A percentile compares a stretch with the other conserved stretches of the same genome.
These are phyloP conservation scores for Tragelaphus strepsiceros DNA, from an alignment of 2,113 vertebrate genomes.

Conservation along the genomic window DNA sequence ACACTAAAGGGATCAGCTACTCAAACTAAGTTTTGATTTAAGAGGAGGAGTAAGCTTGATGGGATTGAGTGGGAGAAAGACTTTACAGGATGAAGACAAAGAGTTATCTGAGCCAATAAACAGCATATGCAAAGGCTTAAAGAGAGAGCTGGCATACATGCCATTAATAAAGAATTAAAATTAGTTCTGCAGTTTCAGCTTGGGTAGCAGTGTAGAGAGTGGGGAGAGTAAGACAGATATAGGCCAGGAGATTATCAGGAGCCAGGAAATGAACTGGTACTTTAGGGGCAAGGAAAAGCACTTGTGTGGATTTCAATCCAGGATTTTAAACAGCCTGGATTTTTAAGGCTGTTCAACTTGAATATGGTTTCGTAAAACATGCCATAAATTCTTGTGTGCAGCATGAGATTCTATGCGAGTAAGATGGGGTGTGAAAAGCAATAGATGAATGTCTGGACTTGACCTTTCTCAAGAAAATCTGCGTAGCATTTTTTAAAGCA, in stretches of 20 bases:
- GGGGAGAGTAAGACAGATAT: not conserved
- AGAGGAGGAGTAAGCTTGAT: not conserved
- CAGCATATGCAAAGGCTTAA: not conserved
- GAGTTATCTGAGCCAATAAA: not conserved
- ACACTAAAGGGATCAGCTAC: not conserved
- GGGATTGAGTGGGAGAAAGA: not conserved
- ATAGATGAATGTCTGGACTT: slow-evolving; percentile 22
- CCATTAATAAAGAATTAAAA: not conserved
- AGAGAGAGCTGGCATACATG: not conserved
- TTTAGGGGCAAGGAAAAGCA: not conserved
- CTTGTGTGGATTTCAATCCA: not conserved
- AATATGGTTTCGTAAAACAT: not conserved
- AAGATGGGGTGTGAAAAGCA: not conserved
- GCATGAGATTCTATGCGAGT: not conserved
- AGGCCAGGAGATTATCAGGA: not conserved
- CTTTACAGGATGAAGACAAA: not conserved
- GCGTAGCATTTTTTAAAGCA: not conserved
- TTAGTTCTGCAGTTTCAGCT: not conserved
- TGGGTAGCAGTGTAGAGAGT: too few species aligned
- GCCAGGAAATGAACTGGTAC: not conserved
- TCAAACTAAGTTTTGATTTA: not conserved
- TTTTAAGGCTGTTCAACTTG: not conserved
- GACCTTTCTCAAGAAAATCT: slow-evolving; percentile 58
- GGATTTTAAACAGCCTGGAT: not conserved
- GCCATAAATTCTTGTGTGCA: not conserved